Percentiles rank a stretch among this genome's conserved stretches.
These are phyloP conservation scores for Elanus axillaris DNA, from an alignment of 2,113 vertebrate genomes.

Conservation along the genomic window DNA sequence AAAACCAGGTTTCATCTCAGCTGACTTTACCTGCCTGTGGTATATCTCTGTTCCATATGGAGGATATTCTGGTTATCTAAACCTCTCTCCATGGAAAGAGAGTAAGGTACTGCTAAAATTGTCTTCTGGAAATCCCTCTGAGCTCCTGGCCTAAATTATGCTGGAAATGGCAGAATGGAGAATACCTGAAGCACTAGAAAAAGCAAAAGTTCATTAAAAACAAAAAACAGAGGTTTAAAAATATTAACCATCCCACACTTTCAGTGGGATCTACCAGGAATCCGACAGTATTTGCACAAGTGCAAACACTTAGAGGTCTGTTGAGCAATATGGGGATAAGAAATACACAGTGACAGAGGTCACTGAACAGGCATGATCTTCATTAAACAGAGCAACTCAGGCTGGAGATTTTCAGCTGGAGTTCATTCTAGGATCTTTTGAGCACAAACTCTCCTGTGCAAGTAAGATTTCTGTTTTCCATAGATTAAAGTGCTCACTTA, in stretches of 20 bases:
- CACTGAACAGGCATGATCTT: not conserved
- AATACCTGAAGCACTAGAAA: not conserved
- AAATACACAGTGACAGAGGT: not conserved
- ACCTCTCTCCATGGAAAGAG: not conserved
- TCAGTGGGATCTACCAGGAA: not conserved
- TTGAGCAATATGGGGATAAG: not conserved
- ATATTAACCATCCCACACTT: not conserved
- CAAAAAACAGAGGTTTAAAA: not conserved
- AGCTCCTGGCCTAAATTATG: not conserved
- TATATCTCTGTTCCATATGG: not conserved
- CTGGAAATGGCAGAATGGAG: not conserved
- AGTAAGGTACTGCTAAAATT: not conserved
- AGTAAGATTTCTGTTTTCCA: not conserved
- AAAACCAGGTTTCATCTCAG: not conserved
- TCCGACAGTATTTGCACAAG: constrained; percentile 16
- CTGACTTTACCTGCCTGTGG: not conserved
- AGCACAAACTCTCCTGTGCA: not conserved
- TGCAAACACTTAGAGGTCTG: constrained; percentile 7
- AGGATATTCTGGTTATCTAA: not conserved
- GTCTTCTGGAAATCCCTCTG: not conserved
- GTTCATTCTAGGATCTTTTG: not conserved
- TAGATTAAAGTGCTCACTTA: not conserved
- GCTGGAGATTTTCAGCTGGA: not conserved
- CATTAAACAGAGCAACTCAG: not conserved
- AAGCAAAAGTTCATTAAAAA: not conserved